Evolutionary conservation across 1,140 invertebrate species (phyloP).

Genomic region (Bombus breviceps): DNA sequence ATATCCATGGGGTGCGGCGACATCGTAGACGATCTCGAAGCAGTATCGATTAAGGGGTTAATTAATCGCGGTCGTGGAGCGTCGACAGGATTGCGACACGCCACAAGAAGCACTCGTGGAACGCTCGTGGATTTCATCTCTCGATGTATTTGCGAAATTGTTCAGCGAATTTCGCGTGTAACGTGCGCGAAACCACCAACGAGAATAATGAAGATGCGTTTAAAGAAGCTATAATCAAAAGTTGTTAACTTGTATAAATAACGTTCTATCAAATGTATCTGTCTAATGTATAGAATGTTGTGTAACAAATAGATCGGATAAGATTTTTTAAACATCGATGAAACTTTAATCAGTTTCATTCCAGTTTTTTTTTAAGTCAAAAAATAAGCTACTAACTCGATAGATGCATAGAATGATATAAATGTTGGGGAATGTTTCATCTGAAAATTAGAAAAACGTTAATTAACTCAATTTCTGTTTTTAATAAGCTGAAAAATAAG

Average conservation of each 20-base stretch:
- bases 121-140: neutral
- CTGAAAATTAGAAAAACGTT: neutral
- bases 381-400: neutral
- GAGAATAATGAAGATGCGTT: neutral
- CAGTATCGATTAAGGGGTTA: slow-evolving; percentile 39
- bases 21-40: slow-evolving; percentile 10
- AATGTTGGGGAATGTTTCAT: neutral
- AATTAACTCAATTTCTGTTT: neutral
- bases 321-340: no score
- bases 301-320: no score
- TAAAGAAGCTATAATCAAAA: neutral
- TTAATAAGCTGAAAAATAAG: neutral
- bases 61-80: slow-evolving; percentile 33
- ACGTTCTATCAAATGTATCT: neutral
- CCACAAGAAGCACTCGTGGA: slow-evolving; percentile 1
- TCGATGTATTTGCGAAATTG: neutral
- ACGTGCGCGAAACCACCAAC: neutral
- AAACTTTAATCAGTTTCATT: no score
- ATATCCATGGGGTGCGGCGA: slow-evolving; percentile 5
- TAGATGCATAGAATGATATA: neutral
- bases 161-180: neutral
- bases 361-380: neutral
- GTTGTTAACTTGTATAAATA: neutral
- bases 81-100: slow-evolving; percentile 1
- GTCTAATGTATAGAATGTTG: no score